Evolutionary conservation across 2,888 invertebrate genomes (phyloP), one percentile per base, ranked within the genome.

Genomic region (Phaonia tiefii): DNA sequence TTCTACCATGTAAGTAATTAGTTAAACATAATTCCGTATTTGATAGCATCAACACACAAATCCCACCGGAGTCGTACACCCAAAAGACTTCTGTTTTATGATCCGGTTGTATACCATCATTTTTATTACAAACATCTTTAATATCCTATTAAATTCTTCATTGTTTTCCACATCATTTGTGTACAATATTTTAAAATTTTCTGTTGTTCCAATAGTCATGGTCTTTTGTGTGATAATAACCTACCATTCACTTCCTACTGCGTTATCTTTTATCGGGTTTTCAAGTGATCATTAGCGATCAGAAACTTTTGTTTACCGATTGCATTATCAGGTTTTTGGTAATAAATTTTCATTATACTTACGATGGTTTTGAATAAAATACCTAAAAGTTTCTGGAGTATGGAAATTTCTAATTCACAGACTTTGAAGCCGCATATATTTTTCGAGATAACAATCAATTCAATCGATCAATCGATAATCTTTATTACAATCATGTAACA

Each of bases 1-100:
- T 65, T 56, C 2, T 10, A 42, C 39, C 56, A 51, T 75, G 58
- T 75, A 51, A 65, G 31, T 51, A 79, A 71, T 66, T 66, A 58
- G 63, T 37, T 17, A 17, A 54, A 65, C 73, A 63, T 74, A 56
- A 56, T 54, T 51, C 3, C 5, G 8, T 8, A 44, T 66, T 22
- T 63, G 42, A 37, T 37, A 17, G 7, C 37, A 60, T 60, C 10
- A 58, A 60, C 37, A 37, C 31, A 31, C 31, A 31, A 5, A 31
- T 31, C 31, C 31, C 31, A 5, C 31, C 1, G 10, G 1, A 25
- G 54, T 1, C 54, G 20, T 3, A 39, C 39, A 20, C 42, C 20
- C 63, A 42, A 42, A 4, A 42, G 11, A 42, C 22, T 63, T 63
- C 42, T 42, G 39, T 39, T 63, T 63, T 63, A 63, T 42, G 13